phyloP scores from a whole-genome alignment of 1,140 invertebrate species.

The Arion vulgaris region DNA sequence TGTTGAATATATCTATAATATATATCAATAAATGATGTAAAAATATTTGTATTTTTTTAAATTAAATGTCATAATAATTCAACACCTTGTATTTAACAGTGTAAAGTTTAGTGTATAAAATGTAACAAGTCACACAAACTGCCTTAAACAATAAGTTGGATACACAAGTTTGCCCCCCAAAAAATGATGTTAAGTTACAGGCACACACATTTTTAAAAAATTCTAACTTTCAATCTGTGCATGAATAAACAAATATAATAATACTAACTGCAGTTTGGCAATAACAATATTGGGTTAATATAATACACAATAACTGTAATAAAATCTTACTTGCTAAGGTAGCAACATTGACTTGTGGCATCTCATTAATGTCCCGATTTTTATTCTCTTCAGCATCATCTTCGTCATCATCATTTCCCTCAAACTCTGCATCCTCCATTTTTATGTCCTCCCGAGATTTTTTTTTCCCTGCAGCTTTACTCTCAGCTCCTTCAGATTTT shows the following conservation, averaged over 20 bases:
- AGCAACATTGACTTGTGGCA: slow-evolving; percentile 24
- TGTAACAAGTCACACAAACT: not conserved
- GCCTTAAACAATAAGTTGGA: not conserved
- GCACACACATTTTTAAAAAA: too few species aligned
- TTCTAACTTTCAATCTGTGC: too few species aligned
- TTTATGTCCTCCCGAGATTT: not conserved
- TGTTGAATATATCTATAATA: too few species aligned
- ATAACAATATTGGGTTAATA: not conserved
- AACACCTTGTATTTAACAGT: not conserved
- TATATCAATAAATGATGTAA: too few species aligned
- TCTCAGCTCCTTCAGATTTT: not conserved
- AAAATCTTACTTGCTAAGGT: not conserved
- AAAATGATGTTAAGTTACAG: not conserved
- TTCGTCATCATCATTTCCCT: not conserved
- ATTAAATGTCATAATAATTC: too few species aligned
- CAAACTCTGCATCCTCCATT: not conserved
- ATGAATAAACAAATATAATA: not conserved
- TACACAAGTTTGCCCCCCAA: not conserved
- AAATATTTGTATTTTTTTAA: too few species aligned
- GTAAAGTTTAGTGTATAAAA: not conserved
- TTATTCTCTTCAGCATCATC: slow-evolving; percentile 5
- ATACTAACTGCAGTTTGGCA: not conserved
- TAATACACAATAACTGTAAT: not conserved
- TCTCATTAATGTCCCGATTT: not conserved
- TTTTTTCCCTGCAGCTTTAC: not conserved